Evolutionary conservation across 2,113 vertebrate genomes (phyloP), one percentile per base, ranked within the genome.

Genomic region (Naja naja): DNA sequence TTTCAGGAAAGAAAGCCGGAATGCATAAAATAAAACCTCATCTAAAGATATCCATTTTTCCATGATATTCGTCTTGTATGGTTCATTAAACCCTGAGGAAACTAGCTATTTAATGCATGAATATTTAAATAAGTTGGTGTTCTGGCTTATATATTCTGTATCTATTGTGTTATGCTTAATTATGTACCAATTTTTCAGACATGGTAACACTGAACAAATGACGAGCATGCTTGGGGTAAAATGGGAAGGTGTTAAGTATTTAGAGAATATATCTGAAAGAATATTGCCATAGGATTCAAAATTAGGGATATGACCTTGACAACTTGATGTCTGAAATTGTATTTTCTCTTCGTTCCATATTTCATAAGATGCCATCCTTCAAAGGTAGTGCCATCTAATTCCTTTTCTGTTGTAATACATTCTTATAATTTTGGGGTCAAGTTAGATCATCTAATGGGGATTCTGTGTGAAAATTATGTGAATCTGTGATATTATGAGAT

Each of bases 51-150:
- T 87, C 95, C 93, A 93, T 94, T 93, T 95, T 95, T 52, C 69
- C 93, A 45, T 91, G 74, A 43, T 90, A 87, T 47, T 96, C 88
- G 11, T 94, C 92, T 52, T 47, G 18, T 95, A 54, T 92, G 54
- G 90, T 94, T 95, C 93, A 93, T 93, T 96, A 94, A 95, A 93
- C 95, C 25, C 4, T 23, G 87, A 93, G 91, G 25, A 94, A 96
- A 93, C 95, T 52, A 90, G 0, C 0, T 90, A 91, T 89, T 94
- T 95, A 90, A 94, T 86, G 81, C 89, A 93, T 86, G 52, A 95
- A 94, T 87, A 81, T 43, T 81, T 81, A 34, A 95, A 34, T 45
- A 94, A 94, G 92, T 92, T 88, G 93, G 93, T 87, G 89, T 7
- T 93, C 27, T 81, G 49, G 89, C 9, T 11, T 94, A 93, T 93